A percentile compares a stretch with the other conserved stretches of the same genome.
These are phyloP conservation scores for Plecotus auritus DNA, from an alignment of 2,113 vertebrate species.

Conservation along the genomic window DNA sequence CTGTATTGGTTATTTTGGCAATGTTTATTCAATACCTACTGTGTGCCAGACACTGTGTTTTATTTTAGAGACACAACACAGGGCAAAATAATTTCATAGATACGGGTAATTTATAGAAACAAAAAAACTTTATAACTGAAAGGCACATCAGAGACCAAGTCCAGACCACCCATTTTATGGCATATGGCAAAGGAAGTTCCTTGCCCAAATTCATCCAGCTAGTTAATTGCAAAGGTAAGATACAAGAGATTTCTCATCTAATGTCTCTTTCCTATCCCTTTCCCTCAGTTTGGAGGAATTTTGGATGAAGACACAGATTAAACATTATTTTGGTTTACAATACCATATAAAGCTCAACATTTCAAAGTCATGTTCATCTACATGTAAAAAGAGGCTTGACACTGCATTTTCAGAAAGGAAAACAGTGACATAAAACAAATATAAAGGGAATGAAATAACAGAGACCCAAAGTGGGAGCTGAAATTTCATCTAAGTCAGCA, in stretches of 20 bases:
- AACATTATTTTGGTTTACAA: constrained; percentile 49
- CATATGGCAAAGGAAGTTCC: neutral
- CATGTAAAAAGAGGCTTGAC: constrained; percentile 20
- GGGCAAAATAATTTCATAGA: constrained; percentile 19
- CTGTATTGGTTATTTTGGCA: neutral
- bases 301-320: neutral
- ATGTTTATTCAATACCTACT: neutral
- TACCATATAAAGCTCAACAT: neutral
- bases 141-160: neutral
- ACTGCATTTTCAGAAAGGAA: constrained; percentile 1
- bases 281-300: neutral
- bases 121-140: neutral
- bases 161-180: neutral
- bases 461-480: constrained; percentile 63
- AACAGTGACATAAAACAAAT: constrained; percentile 41
- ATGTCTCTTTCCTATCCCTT: neutral
- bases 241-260: neutral
- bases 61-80: neutral
- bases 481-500: constrained; percentile 77
- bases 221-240: neutral
- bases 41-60: neutral
- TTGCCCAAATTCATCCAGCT: neutral
- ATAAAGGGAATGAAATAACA: constrained; percentile 24
- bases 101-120: neutral
- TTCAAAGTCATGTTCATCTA: constrained; percentile 15